A percentile compares a stretch with the other conserved stretches of the same genome.
Conservation (phyloP, 1,140 invertebrate species). For the Atta colombica region DNA sequence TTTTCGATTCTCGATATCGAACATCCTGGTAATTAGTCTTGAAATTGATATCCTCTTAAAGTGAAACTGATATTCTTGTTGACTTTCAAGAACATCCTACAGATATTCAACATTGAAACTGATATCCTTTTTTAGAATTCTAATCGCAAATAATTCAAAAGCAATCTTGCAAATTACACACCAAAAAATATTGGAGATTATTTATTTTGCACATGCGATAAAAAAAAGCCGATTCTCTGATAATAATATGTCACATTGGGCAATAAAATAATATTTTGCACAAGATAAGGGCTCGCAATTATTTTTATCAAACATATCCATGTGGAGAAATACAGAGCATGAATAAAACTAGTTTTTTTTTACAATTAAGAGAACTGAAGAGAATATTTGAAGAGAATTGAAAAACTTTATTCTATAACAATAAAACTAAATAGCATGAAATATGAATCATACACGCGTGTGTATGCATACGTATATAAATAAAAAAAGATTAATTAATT, state of each 20-base stretch:
- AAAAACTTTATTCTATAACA: background rate
- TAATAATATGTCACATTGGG: background rate
- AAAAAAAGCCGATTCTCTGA: background rate
- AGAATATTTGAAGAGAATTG: background rate
- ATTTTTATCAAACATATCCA: background rate
- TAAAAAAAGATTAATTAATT: background rate
- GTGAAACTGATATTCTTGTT: too few species aligned
- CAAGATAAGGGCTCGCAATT: background rate
- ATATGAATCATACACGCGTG: background rate
- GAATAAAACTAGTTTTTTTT: background rate
- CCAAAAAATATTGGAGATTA: background rate
- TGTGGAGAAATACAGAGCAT: background rate
- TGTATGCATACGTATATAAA: background rate
- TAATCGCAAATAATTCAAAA: background rate
- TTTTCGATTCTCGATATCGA: background rate
- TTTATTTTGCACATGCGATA: background rate
- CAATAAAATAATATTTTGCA: slow-evolving; percentile 24
- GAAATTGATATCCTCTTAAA: background rate
- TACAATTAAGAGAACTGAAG: background rate
- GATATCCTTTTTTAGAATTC: background rate
- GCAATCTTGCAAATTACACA: background rate
- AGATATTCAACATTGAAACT: background rate
- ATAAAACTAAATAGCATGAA: background rate
- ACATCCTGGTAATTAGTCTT: background rate
- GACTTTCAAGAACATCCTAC: background rate